Evolutionary conservation across 2,888 invertebrate genomes (phyloP), one percentile per base, ranked within the genome.

Genomic region (Megastigmus dorsalis): DNA sequence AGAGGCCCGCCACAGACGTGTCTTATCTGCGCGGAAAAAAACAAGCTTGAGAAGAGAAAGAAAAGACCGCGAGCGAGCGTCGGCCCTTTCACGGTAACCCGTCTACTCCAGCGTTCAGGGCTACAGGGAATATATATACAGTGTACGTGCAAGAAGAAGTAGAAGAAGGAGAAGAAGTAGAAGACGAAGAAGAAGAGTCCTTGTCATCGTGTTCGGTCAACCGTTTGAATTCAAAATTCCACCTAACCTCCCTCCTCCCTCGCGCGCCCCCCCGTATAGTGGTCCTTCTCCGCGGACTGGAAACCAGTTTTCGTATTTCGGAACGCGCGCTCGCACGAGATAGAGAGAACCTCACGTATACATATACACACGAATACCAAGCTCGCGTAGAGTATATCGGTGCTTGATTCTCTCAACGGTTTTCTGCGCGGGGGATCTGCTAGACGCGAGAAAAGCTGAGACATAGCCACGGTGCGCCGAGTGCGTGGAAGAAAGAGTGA

Each of bases 251-350:
- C 18, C 48, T n/a, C 23, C 59, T 15, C 13, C 28, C 38, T 7
- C 15, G 3, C 13, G 3, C 13, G 3, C 2, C 50, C 1, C 18
- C 18, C 3, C 5, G 7, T 6, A 43, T 30, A 13, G 52, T 30
- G 41, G 33, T 45, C 26, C 41, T 28, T 45, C 26, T 18, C 5
- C 13, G 13, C 20, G 15, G n/a, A 38, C n/a, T n/a, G n/a, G 57
- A 57, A 66, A 68, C 68, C 69, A 43, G 60, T 60, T 69, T 50
- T 38, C 15, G 41, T 6, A n/a, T 26, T 13, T 10, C 45, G 33
- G 33, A n/a, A 30, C 23, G 33, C 26, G 23, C n/a, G 23, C 45
- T 20, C 26, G 59, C 38, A 23, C 57, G 4, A n/a, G n/a, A n/a
- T n/a, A n/a, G n/a, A n/a, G n/a, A n/a, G n/a, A n/a, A n/a, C n/a